Evolutionary conservation across 2,888 invertebrate species (phyloP), one percentile per base, ranked within the genome.

Genomic region (Flabesymbios commensalis): DNA sequence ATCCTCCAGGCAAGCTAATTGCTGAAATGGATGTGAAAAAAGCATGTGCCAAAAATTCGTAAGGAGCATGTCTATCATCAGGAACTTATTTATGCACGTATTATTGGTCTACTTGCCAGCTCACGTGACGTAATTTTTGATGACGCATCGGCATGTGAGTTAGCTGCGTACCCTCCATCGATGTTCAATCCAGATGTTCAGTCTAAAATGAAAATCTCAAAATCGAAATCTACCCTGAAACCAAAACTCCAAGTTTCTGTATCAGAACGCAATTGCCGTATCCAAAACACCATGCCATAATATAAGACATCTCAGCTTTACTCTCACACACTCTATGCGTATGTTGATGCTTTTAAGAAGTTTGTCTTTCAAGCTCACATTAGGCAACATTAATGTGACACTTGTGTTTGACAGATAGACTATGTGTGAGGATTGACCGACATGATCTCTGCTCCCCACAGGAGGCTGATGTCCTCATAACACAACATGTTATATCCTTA

Each of bases 81-180:
- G 45, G 57, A 61, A 17, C 39, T 28, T 2, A 61, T 61, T 1
- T 41, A 60, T 59, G 56, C 47, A 32, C 47, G 39, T 49, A 48
- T 59, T 19, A 59, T 59, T 58, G 61, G 56, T 24, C 48, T 61
- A 26, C 31, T 22, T n/a, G 57, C 26, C 19, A 57, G 49, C 2
- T 47, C 31, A 33, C 49, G 36, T 2, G 49, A 59, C 17, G 41
- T 61, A 28, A 31, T 49, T 42, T 22, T 61, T 32, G 41, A 57
- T 49, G 61, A 58, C 28, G 61, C 59, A 29, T 41, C 59, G 36
- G 41, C 41, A 19, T 61, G 29, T 42, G 57, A 58, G 43, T 42
- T 61, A 59, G 57, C 57, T 36, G 61, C 57, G 49, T 59, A 57
- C 39, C 57, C 61, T 24, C 48, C 61, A 49, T 59, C 57, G 22